phyloP scores from a whole-genome alignment of 2,888 invertebrate genomes.

The Rotaria magnacalcarata region DNA sequence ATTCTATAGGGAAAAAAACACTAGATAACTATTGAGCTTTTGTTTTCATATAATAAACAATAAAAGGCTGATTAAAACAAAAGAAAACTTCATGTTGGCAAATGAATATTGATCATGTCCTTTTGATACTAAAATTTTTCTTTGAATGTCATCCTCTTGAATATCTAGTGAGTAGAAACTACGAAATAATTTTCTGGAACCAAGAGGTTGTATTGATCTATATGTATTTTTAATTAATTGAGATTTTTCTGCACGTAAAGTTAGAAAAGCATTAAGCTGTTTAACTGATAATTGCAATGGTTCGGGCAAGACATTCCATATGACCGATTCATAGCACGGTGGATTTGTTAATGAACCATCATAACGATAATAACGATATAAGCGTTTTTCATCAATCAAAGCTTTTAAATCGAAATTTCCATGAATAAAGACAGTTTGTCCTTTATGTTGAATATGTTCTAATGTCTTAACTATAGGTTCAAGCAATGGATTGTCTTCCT shows the following conservation, averaged over 20 bases:
- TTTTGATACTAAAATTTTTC: neutral
- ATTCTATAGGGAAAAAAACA: too few relatives aligned
- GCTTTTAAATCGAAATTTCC: neutral
- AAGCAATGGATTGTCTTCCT: neutral
- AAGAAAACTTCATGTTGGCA: neutral
- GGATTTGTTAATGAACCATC: conserved; percentile 23
- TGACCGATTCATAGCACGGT: neutral
- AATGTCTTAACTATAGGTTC: neutral
- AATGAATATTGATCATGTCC: neutral
- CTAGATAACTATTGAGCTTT: too few relatives aligned
- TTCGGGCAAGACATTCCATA: neutral
- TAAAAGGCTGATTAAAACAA: too few relatives aligned
- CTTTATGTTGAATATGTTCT: neutral
- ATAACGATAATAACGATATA: neutral
- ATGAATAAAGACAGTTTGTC: neutral
- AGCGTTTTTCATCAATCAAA: neutral
- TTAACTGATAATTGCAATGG: neutral
- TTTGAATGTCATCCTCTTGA: neutral
- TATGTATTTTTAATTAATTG: neutral
- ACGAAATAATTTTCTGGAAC: neutral
- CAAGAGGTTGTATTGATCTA: neutral
- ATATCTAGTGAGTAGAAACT: neutral
- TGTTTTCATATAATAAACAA: too few relatives aligned
- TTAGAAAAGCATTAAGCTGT: neutral
- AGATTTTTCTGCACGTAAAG: neutral